Percentiles rank a stretch among this genome's conserved stretches.
Conservation (phyloP, 2,888 invertebrate species). For the Drosophila quinaria region DNA sequence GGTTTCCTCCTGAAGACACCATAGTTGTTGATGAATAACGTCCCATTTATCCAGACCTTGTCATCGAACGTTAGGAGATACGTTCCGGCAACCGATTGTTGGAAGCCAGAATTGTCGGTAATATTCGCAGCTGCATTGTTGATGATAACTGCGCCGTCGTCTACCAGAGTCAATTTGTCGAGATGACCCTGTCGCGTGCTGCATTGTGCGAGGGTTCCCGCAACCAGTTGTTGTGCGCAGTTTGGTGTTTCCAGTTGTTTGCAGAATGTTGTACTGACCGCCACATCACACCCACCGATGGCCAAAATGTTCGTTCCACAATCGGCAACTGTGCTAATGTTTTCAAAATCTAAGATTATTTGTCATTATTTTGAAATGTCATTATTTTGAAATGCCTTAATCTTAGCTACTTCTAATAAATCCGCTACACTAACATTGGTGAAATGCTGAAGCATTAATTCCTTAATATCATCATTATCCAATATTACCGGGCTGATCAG, state of each 20-base stretch:
- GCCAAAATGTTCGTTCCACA: neutral
- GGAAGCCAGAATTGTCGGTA: neutral
- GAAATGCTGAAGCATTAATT: slow-evolving; percentile 14
- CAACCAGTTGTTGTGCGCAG: neutral
- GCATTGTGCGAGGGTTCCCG: neutral
- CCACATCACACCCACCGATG: neutral
- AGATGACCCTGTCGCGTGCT: neutral
- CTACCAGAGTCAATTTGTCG: neutral
- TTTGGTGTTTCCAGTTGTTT: neutral
- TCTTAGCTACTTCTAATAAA: slow-evolving; percentile 1
- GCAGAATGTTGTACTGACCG: neutral
- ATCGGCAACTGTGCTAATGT: neutral
- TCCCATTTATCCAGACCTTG: neutral
- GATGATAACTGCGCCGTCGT: neutral
- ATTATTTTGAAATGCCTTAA: slow-evolving; percentile 14
- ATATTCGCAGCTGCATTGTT: neutral
- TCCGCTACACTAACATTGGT: slow-evolving; percentile 11
- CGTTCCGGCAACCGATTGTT: neutral
- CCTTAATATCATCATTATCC: neutral
- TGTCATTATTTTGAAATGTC: neutral
- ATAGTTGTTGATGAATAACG: neutral
- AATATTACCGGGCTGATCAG: slow-evolving; percentile 15
- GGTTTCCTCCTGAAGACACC: neutral
- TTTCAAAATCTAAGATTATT: neutral
- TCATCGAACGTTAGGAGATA: neutral